Evolutionary conservation across 2,797 vertebrate genomes (phyloP).

Genomic region (Ptychadena robeensis): DNA sequence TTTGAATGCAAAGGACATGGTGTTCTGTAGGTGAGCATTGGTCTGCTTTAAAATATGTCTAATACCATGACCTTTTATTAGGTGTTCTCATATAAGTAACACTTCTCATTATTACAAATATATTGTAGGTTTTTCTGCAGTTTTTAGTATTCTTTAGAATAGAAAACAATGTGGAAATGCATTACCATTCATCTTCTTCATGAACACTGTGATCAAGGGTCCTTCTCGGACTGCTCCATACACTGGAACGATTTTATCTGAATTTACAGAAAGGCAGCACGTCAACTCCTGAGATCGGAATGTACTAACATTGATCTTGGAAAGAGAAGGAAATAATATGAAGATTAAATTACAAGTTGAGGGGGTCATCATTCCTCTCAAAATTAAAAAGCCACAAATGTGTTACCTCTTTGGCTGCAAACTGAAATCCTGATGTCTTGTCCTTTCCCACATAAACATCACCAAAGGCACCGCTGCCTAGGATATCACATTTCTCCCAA

Average conservation of each 20-base stretch:
- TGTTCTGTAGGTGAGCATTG: no score
- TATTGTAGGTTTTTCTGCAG: no score
- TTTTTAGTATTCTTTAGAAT: no score
- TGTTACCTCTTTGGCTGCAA: slow-evolving; percentile 94
- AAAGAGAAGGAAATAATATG: not conserved
- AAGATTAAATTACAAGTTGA: not conserved
- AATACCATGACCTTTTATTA: no score
- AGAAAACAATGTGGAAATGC: not conserved
- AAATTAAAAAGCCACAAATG: not conserved
- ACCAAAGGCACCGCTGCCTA: slow-evolving; percentile 91
- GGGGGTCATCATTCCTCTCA: not conserved
- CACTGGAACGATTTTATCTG: slow-evolving; percentile 86
- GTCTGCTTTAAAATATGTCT: no score
- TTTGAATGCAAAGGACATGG: no score
- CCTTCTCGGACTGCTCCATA: slow-evolving; percentile 94
- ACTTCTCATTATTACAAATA: no score
- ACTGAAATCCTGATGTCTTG: slow-evolving; percentile 87
- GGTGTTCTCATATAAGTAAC: no score
- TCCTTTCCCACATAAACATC: slow-evolving; percentile 89
- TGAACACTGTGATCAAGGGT: slow-evolving; percentile 86
- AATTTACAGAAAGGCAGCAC: slow-evolving; percentile 85
- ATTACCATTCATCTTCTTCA: slow-evolving; percentile 90
- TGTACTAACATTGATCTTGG: slow-evolving; percentile 83
- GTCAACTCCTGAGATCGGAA: slow-evolving; percentile 92
- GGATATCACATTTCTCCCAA: slow-evolving; percentile 76